Evolutionary conservation across 2,888 invertebrate species (phyloP).

Genomic region (Drosophila affinis): DNA sequence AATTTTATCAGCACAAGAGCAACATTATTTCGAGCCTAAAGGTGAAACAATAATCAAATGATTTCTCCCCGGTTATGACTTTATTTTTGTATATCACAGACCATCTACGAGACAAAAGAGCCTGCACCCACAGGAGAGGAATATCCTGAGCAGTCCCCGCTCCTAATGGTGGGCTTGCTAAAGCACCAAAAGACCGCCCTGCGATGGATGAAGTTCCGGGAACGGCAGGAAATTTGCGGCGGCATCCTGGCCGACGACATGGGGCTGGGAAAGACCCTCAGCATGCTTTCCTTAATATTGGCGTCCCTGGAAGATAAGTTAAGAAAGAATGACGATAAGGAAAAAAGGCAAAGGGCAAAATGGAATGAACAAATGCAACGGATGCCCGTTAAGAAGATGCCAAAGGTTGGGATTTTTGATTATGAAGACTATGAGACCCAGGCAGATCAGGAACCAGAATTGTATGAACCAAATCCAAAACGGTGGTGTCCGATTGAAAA

Average conservation of each 20-base stretch:
- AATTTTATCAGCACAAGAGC: constrained; percentile 40
- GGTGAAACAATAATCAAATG: constrained; percentile 3
- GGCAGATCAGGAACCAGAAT: not conserved
- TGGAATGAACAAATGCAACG: constrained; percentile 20
- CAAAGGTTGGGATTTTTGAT: constrained; percentile 16
- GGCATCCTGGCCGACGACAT: constrained; percentile 90
- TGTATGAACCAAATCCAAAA: not conserved
- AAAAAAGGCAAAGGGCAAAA: constrained; percentile 1
- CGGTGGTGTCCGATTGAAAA: not conserved
- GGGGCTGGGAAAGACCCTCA: constrained; percentile 88
- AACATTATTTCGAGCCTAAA: constrained; percentile 32
- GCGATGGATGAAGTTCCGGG: constrained; percentile 94
- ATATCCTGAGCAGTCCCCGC: constrained; percentile 85
- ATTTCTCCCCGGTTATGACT: no score
- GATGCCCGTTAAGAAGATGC: not conserved
- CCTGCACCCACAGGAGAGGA: constrained; percentile 8
- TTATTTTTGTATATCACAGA: constrained; percentile 1
- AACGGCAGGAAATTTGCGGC: constrained; percentile 91
- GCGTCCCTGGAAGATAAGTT: constrained; percentile 64
- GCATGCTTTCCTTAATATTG: constrained; percentile 90
- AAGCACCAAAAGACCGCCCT: constrained; percentile 88
- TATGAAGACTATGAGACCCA: constrained; percentile 14
- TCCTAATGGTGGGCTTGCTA: constrained; percentile 88
- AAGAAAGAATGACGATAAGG: not conserved
- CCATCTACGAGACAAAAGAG: constrained; percentile 23